A percentile compares a stretch with the other conserved stretches of the same genome.
Conservation (phyloP, 2,888 invertebrate genomes). For the Oscheius sp. region DNA sequence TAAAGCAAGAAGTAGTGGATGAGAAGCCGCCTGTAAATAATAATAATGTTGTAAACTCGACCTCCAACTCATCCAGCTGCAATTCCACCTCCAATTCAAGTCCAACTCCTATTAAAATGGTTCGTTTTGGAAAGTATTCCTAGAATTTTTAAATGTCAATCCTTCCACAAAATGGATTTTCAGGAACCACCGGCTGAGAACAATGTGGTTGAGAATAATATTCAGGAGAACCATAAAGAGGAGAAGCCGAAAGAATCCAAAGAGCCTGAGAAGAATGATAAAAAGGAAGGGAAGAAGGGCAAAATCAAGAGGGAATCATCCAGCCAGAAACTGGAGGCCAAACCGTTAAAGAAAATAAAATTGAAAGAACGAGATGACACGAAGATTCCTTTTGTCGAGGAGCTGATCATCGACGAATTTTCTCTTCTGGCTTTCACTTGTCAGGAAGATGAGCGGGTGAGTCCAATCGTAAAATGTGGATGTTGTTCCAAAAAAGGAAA, state of each 20-base stretch:
- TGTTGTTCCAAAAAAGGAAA: too few relatives aligned
- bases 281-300: not conserved
- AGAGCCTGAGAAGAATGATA: not conserved
- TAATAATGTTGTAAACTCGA: too few relatives aligned
- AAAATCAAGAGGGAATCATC: not conserved
- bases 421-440: conserved; percentile 21
- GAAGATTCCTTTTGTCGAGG: conserved; percentile 18
- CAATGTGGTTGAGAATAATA: too few relatives aligned
- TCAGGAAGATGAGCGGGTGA: conserved; percentile 18
- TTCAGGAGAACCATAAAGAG: too few relatives aligned
- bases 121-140: too few relatives aligned
- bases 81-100: too few relatives aligned
- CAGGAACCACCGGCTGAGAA: too few relatives aligned
- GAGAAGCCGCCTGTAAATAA: not conserved
- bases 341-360: not conserved
- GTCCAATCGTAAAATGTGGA: not conserved
- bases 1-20: not conserved
- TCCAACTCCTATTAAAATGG: too few relatives aligned
- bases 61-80: too few relatives aligned
- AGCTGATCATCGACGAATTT: conserved; percentile 22
- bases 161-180: too few relatives aligned
- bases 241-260: not conserved
- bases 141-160: too few relatives aligned
- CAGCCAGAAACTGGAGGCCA: not conserved
- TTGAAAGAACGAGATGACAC: not conserved